phyloP scores from a whole-genome alignment of 2,113 vertebrate genomes.

The Tachuris rubrigastra region DNA sequence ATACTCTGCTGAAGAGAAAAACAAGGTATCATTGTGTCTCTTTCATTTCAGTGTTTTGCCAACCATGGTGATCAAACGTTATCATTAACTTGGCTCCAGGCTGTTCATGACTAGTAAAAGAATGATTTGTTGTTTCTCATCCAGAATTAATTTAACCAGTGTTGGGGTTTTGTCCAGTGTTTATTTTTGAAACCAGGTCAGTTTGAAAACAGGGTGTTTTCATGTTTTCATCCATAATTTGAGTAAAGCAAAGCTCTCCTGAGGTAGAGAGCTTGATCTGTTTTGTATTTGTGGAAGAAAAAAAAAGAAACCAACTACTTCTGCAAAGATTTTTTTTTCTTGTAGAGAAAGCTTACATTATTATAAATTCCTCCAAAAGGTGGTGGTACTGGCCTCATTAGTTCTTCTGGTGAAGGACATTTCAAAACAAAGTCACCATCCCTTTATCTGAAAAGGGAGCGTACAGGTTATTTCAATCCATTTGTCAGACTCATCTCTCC shows the following conservation, averaged over 20 bases:
- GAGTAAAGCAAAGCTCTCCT: not conserved
- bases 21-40: not conserved
- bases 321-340: not conserved
- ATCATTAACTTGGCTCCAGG: not conserved
- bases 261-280: not conserved
- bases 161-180: not conserved
- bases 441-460: not conserved
- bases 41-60: not conserved
- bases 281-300: not conserved
- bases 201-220: not conserved
- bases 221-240: not conserved
- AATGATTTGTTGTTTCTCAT: not conserved
- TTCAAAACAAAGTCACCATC: not conserved
- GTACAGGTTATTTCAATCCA: not conserved
- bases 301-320: not conserved
- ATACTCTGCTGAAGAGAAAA: not conserved
- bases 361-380: not conserved
- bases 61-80: not conserved
- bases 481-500: not conserved
- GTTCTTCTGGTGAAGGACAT: not conserved
- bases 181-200: not conserved
- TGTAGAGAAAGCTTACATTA: not conserved
- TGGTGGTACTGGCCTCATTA: accelerated
- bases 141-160: not conserved
- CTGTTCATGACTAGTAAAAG: not conserved